These are phyloP conservation scores for Molorchus minor DNA, from an alignment of 2,888 invertebrate genomes.

Conservation along the genomic window DNA sequence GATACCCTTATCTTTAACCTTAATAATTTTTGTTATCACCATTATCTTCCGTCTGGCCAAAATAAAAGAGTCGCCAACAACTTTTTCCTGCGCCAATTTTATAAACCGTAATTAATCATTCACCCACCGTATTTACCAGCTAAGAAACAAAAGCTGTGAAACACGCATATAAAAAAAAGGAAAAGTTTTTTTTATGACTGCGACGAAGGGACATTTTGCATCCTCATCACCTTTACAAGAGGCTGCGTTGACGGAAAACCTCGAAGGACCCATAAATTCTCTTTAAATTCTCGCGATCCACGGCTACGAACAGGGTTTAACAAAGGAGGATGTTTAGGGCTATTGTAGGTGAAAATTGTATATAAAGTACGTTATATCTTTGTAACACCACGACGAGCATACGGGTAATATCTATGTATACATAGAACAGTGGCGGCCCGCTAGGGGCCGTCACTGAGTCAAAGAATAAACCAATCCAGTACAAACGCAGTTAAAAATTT, in stretches of 20 bases:
- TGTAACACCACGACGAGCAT: no score
- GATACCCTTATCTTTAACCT: no score
- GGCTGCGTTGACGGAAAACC: constrained; percentile 23
- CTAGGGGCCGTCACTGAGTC: no score
- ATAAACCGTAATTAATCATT: constrained; percentile 1
- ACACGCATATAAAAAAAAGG: background rate
- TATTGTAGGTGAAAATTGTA: constrained; percentile 15
- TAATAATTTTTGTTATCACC: background rate
- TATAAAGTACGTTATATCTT: background rate
- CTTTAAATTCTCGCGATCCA: constrained; percentile 35
- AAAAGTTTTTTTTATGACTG: constrained; percentile 1
- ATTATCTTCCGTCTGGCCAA: no score
- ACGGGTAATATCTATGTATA: no score
- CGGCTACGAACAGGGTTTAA: constrained; percentile 13
- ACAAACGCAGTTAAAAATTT: no score
- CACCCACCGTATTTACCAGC: background rate
- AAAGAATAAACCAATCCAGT: no score
- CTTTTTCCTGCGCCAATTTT: background rate
- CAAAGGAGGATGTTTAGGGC: constrained; percentile 15
- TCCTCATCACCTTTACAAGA: constrained; percentile 26
- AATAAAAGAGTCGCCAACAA: background rate
- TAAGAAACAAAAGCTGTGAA: background rate
- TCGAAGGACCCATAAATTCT: constrained; percentile 36
- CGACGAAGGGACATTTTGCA: background rate
- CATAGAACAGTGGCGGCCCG: no score